Conservation (phyloP, 2,797 vertebrate genomes). For the Australoheros facetus region DNA sequence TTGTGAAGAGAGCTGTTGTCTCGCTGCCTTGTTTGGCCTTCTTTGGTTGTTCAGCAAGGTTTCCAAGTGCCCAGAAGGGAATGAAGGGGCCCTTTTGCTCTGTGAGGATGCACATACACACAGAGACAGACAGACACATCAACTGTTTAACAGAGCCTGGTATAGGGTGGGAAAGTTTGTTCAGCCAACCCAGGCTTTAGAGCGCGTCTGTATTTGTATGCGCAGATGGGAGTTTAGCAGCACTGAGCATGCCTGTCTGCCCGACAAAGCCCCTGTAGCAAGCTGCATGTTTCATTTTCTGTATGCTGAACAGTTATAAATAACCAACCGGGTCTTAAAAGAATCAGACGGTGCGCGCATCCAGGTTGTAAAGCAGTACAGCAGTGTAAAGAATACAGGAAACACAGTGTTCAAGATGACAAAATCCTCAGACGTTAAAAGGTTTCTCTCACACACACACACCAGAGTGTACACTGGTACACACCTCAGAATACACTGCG, state of each 20-base stretch:
- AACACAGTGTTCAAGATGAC: not conserved
- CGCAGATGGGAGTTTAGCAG: slow-evolving; percentile 64
- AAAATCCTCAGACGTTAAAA: not conserved
- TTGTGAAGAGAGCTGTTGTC: slow-evolving; percentile 36
- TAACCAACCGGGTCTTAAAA: slow-evolving; percentile 12
- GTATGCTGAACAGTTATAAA: slow-evolving; percentile 30
- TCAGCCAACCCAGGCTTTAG: slow-evolving; percentile 61
- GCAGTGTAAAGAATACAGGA: not conserved
- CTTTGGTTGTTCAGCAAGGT: slow-evolving; percentile 49
- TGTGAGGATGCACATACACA: slow-evolving; percentile 52
- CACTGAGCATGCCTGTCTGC: slow-evolving; percentile 55
- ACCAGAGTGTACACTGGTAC: not conserved
- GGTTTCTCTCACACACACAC: not conserved
- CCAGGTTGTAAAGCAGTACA: slow-evolving; percentile 1
- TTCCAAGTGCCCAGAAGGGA: slow-evolving; percentile 59
- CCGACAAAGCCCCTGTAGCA: slow-evolving; percentile 36
- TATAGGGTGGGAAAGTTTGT: slow-evolving; percentile 79
- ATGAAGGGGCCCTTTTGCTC: slow-evolving; percentile 67
- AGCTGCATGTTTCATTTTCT: slow-evolving; percentile 44
- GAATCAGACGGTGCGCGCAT: not conserved
- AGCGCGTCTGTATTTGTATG: slow-evolving; percentile 56
- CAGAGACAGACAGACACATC: slow-evolving; percentile 32
- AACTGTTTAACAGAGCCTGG: slow-evolving; percentile 58
- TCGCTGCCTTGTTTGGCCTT: slow-evolving; percentile 19
- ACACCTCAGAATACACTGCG: not conserved